Evolutionary conservation across 2,888 invertebrate genomes (phyloP).

Genomic region (Hecatera dysodea): DNA sequence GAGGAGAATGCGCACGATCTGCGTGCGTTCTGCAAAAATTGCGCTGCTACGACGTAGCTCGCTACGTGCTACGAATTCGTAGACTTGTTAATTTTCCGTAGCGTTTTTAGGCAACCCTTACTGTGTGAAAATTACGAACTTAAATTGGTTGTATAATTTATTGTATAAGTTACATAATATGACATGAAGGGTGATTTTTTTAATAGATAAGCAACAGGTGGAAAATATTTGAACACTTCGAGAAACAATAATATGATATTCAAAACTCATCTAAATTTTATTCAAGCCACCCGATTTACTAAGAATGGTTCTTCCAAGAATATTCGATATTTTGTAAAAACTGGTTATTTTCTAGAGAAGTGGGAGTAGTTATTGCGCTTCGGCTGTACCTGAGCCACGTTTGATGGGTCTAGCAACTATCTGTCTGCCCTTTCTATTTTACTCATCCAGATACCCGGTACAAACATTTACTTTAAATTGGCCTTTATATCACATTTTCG

Average conservation of each 20-base stretch:
- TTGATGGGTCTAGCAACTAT: no score
- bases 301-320: not conserved
- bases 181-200: not conserved
- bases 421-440: no score
- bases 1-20: not conserved
- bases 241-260: not conserved
- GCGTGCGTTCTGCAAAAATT: not conserved
- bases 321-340: no score
- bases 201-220: not conserved
- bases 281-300: not conserved
- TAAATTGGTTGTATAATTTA: not conserved
- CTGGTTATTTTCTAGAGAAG: no score
- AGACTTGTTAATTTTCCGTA: not conserved
- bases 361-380: no score
- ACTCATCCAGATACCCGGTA: no score
- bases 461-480: no score
- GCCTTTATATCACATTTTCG: no score
- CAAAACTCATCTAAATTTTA: not conserved
- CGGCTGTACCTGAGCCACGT: no score
- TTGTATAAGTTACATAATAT: not conserved
- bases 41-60: slow-evolving; percentile 4
- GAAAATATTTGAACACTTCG: not conserved
- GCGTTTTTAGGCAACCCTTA: not conserved
- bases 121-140: not conserved
- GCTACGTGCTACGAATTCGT: slow-evolving; percentile 8